A percentile compares a stretch with the other conserved stretches of the same genome.
Evolutionary conservation across 2,113 vertebrate species (phyloP).

Genomic region (Mixornis gularis): DNA sequence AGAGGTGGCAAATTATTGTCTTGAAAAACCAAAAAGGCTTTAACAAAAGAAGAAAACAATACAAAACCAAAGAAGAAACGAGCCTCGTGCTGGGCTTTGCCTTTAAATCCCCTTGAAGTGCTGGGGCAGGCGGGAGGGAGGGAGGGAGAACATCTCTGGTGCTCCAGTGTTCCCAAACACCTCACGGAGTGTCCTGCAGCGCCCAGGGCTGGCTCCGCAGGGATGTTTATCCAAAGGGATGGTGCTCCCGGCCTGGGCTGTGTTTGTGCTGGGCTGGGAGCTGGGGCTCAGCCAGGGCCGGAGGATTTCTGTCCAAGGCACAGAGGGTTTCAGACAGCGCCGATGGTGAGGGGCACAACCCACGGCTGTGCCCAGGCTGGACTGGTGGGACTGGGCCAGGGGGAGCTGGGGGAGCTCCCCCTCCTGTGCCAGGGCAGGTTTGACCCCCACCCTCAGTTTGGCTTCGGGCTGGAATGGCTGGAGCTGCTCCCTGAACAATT

Average conservation of each 20-base stretch:
- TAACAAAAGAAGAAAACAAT: too few relatives aligned
- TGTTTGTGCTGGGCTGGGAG: constrained; percentile 36
- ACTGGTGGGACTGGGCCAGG: neutral
- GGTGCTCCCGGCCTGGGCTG: neutral
- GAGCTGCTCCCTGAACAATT: neutral
- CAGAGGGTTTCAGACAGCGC: neutral
- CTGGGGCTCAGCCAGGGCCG: constrained; percentile 7
- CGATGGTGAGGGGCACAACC: neutral
- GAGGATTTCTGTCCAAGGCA: too few relatives aligned
- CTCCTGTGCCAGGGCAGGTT: neutral
- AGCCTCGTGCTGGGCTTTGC: neutral
- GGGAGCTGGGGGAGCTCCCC: neutral
- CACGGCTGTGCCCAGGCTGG: neutral
- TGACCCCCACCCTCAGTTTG: neutral
- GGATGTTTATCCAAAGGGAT: neutral
- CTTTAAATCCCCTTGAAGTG: neutral
- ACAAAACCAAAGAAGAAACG: too few relatives aligned
- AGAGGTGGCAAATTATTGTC: too few relatives aligned
- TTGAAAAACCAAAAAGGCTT: too few relatives aligned
- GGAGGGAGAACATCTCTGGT: neutral
- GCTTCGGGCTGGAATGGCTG: neutral
- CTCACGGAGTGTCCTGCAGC: neutral
- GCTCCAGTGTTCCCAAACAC: constrained; percentile 1
- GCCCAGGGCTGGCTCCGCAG: neutral
- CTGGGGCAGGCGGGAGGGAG: neutral